Evolutionary conservation across 2,888 invertebrate species (phyloP).

Genomic region (Clostera curtula): DNA sequence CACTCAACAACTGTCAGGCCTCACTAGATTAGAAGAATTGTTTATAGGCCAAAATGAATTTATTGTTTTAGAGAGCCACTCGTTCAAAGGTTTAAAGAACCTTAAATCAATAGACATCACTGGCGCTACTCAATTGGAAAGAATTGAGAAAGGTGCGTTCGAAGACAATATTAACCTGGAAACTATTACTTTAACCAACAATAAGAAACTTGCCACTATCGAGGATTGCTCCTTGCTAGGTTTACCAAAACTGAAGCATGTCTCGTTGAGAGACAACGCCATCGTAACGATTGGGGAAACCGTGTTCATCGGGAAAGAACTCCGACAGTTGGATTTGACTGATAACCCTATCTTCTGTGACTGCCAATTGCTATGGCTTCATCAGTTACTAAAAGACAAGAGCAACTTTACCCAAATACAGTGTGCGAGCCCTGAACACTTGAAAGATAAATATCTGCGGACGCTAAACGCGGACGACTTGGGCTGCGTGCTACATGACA

Average conservation of each 20-base stretch:
- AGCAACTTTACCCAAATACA: slow-evolving; percentile 82
- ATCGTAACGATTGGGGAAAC: slow-evolving; percentile 85
- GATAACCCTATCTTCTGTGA: slow-evolving; percentile 89
- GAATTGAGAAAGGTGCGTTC: slow-evolving; percentile 85
- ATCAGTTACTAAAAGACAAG: slow-evolving; percentile 79
- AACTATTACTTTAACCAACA: slow-evolving; percentile 82
- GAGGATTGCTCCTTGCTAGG: slow-evolving; percentile 87
- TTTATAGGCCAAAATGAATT: slow-evolving; percentile 90
- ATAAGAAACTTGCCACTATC: slow-evolving; percentile 81
- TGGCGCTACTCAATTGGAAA: slow-evolving; percentile 82
- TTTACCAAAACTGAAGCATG: slow-evolving; percentile 84
- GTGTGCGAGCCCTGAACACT: slow-evolving; percentile 82
- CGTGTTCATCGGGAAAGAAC: slow-evolving; percentile 85
- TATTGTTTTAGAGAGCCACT: slow-evolving; percentile 78
- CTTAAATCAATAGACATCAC: slow-evolving; percentile 85
- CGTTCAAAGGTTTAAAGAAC: slow-evolving; percentile 86
- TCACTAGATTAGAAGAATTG: slow-evolving; percentile 85
- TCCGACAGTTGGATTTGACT: slow-evolving; percentile 83
- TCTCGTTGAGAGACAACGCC: slow-evolving; percentile 86
- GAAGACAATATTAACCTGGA: slow-evolving; percentile 88
- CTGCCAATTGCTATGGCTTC: slow-evolving; percentile 87
- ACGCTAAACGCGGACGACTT: slow-evolving; percentile 83
- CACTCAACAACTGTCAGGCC: slow-evolving; percentile 80
- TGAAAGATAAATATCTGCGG: slow-evolving; percentile 80
- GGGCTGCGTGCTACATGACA: slow-evolving; percentile 87